Base-by-base conservation (phyloP, 2,888 invertebrate species). In the Ectobius pallidus region DNA sequence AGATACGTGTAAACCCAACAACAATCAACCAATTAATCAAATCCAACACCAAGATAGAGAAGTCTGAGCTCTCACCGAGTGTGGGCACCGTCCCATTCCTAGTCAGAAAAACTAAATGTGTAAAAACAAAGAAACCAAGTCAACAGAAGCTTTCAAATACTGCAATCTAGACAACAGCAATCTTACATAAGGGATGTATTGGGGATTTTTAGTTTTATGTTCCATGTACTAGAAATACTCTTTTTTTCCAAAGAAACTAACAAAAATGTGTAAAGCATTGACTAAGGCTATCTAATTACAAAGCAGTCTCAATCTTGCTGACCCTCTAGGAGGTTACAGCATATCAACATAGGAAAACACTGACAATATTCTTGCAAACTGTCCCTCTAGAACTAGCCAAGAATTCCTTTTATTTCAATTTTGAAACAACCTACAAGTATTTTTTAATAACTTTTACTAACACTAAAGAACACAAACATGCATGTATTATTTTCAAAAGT, bases 81-180 rank as follows among this genome's bases (percentile, higher is more conserved):
- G 87, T 86, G 84, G 87, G 86, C 84, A 87, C 86, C 84, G 87
- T 85, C 86, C 87, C 87, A 84, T 86, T 87, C 86, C 87, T 87
- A 87, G 87, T 82, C 85, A 87, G 87, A 85, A 87, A 85, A 83
- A 87, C 88, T 88, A 86, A 85, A 84, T 84, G 84, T 85, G 81
- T 75, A 73, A 76, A 75, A 74, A 75, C 74, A 75, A 73, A 74
- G 72, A 74, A 74, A 65, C 27, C 44, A 65, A 65, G 65, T 65
- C 65, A 65, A 75, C 72, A 73, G 75, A 75, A 76, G 77, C 73
- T 71, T 71, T 75, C 63, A 75, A 74, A 68, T 75, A 72, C 70
- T 72, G 72, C 58, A 67, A 70, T 62, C 58, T 67, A 32, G 65
- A 30, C 46, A 65, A 46, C 39, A 63, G 39, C 6, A 27, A 58